A percentile compares a stretch with the other conserved stretches of the same genome.
Evolutionary conservation across 92 coral and sea anemone genomes (phyloP).

Genomic region (Epizoanthus ramosus): DNA sequence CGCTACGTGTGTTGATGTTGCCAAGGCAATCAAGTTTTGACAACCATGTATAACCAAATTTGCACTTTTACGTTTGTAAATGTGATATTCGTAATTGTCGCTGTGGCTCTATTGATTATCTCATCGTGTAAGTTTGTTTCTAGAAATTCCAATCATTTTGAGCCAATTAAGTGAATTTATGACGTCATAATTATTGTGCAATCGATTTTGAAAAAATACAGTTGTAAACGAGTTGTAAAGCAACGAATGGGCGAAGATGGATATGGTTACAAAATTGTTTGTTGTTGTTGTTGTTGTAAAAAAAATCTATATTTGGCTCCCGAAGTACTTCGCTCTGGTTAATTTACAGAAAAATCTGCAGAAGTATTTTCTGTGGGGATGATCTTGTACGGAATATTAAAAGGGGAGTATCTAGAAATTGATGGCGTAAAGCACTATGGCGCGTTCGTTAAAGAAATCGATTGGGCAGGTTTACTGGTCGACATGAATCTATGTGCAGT

Average conservation of each 20-base stretch:
- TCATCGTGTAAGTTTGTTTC: too few species aligned
- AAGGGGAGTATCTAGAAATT: background rate
- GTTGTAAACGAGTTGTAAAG: background rate
- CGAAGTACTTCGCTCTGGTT: background rate
- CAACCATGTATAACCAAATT: too few species aligned
- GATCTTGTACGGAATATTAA: background rate
- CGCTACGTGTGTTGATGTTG: too few species aligned
- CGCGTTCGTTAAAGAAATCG: background rate
- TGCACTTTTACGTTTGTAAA: too few species aligned
- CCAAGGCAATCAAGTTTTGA: too few species aligned
- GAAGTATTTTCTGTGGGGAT: background rate
- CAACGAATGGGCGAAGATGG: background rate
- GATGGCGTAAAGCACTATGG: background rate
- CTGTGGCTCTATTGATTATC: too few species aligned
- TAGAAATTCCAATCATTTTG: too few species aligned
- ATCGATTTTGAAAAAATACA: too few species aligned
- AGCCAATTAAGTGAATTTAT: too few species aligned
- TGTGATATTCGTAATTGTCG: too few species aligned
- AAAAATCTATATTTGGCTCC: constrained; percentile 1
- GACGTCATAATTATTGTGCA: too few species aligned
- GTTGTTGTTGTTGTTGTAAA: too few species aligned
- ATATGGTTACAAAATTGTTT: background rate
- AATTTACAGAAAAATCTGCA: background rate
- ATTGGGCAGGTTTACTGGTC: background rate
- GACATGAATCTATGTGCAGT: background rate